phyloP scores from a whole-genome alignment of 1,140 invertebrate species.

The Epicauta chinensis region DNA sequence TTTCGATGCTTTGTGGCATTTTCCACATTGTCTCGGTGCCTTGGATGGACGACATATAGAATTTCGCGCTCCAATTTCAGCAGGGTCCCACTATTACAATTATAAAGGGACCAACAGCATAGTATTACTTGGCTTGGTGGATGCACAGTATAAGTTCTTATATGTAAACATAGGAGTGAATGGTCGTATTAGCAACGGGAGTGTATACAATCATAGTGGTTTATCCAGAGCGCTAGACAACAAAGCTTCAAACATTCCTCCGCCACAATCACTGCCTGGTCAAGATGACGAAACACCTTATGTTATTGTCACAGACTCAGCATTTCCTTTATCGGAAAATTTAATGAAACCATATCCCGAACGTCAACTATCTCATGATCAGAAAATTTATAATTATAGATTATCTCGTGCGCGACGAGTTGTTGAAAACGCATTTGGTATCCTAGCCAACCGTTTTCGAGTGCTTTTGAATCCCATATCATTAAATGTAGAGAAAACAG shows the following conservation, averaged over 20 bases:
- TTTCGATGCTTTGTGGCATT: conserved; percentile 35
- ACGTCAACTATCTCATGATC: conserved; percentile 27
- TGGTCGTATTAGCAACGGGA: conserved; percentile 34
- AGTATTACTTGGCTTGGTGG: conserved; percentile 33
- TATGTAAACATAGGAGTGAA: conserved; percentile 33
- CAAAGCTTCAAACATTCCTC: conserved; percentile 20
- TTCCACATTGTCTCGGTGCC: conserved; percentile 44
- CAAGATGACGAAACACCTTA: conserved; percentile 21
- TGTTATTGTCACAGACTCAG: conserved; percentile 32
- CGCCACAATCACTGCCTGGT: conserved; percentile 22
- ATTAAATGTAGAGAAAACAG: conserved; percentile 5
- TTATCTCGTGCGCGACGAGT: not conserved
- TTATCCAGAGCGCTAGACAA: conserved; percentile 8
- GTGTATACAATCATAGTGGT: conserved; percentile 25
- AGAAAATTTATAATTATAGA: conserved; percentile 21
- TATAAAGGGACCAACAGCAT: conserved; percentile 22
- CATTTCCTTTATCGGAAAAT: conserved; percentile 32
- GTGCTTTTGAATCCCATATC: not conserved
- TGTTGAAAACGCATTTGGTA: conserved; percentile 10
- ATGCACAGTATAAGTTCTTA: conserved; percentile 37
- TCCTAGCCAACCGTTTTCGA: not conserved
- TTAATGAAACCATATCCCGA: conserved; percentile 40
- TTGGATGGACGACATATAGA: conserved; percentile 45
- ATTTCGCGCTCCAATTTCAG: conserved; percentile 33
- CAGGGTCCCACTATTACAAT: conserved; percentile 38